Conservation (phyloP, 2,797 vertebrate genomes). For the Ambastaia sidthimunki region DNA sequence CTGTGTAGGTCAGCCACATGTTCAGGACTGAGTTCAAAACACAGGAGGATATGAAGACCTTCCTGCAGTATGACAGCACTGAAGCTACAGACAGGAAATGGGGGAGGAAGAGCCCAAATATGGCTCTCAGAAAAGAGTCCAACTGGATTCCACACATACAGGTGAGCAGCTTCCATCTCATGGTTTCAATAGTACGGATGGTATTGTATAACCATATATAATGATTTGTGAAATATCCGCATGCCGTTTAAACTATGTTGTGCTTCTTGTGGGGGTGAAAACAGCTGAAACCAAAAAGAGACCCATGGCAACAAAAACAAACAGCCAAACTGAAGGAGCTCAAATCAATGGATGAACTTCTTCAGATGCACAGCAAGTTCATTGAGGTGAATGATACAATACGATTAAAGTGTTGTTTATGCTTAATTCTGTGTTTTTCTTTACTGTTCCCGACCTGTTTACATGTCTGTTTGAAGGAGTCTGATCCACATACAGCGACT, state of each 20-base stretch:
- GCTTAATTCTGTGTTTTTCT: background rate
- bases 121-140: slow-evolving; percentile 75
- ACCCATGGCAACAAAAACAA: slow-evolving; percentile 82
- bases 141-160: slow-evolving; percentile 78
- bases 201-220: background rate
- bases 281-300: slow-evolving; percentile 79
- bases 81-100: slow-evolving; percentile 64
- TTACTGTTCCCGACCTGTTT: background rate
- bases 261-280: background rate
- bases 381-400: slow-evolving; percentile 70
- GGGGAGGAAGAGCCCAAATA: slow-evolving; percentile 62
- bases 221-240: background rate
- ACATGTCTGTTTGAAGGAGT: slow-evolving; percentile 65
- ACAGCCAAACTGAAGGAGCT: slow-evolving; percentile 74
- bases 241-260: background rate
- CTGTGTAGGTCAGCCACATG: slow-evolving; percentile 70
- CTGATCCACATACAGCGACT: slow-evolving; percentile 65
- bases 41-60: slow-evolving; percentile 76
- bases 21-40: slow-evolving; percentile 76
- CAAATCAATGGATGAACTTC: slow-evolving; percentile 70
- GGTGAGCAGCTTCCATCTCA: slow-evolving; percentile 44
- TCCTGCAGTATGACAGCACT: slow-evolving; percentile 71
- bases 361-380: slow-evolving; percentile 74
- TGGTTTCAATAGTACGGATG: background rate
- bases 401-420: background rate